Base-by-base conservation (phyloP, 2,888 invertebrate species). In the Aromia moschata region DNA sequence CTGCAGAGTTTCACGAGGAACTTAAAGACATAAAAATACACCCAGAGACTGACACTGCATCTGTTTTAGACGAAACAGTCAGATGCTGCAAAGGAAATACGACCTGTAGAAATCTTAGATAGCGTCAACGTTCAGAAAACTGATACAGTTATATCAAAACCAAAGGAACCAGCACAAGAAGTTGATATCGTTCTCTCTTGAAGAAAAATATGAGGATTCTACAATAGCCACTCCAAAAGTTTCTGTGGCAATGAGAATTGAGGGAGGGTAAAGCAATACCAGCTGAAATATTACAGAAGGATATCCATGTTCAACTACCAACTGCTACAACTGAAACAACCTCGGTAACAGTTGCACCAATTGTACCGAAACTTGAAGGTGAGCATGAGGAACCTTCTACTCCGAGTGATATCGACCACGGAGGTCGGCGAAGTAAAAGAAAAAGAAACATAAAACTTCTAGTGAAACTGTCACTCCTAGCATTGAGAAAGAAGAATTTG, bases 391-490 rank as follows among this genome's bases (percentile, higher is more conserved):
- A 78, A 49, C 66, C 71, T 11, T 69, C 74, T 2, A 76, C 77
- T 7, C 74, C 77, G 14, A 80, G 80, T 53, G 82, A 82, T 25
- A 76, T 81, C 11, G 81, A 83, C 66, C 80, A 80, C 60, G 84
- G 84, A 65, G 80, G 81, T 43, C 85, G 86, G 70, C 81, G 83
- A 76, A 85, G 83, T 79, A 86, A 86, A 81, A 84, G 83, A 86
- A 84, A 82, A 88, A 87, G 83, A 88, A 87, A 78, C 84, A 82
- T 75, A 86, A 85, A 79, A 80, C 80, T 51, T 47, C 45, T 36
- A 30, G 30, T 49, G 44, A 59, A 56, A 53, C 60, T 1, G 57
- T 70, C 40, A 67, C 69, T 36, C 59, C 68, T 18, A 68, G 58
- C 72, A 65, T 63, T 64, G 67, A 72, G 58, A 65, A 65, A 56